A percentile compares a stretch with the other conserved stretches of the same genome.
phyloP scores from a whole-genome alignment of 2,113 vertebrate genomes.

The Typhlomys cinereus region DNA sequence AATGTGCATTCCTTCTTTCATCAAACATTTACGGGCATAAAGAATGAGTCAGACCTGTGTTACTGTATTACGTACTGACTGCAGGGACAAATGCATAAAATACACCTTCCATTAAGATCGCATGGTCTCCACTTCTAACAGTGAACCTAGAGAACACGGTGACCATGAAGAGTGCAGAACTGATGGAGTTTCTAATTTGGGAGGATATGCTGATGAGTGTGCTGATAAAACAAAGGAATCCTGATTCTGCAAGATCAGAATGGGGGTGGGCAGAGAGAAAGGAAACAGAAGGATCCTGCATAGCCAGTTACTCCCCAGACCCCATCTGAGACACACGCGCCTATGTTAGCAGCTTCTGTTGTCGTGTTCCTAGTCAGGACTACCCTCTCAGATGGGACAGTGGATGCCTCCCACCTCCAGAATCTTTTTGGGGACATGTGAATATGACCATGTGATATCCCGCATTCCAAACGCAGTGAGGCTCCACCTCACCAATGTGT shows the following conservation, averaged over 20 bases:
- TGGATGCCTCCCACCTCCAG: background rate
- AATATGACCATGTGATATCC: background rate
- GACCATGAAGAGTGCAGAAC: background rate
- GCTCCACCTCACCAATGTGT: background rate
- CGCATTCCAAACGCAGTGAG: background rate
- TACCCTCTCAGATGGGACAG: background rate
- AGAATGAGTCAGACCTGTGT: background rate
- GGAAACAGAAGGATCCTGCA: background rate
- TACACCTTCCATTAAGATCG: background rate
- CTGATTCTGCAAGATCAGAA: background rate
- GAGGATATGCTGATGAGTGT: background rate
- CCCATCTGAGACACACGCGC: background rate
- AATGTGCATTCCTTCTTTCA: background rate
- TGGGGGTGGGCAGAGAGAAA: background rate
- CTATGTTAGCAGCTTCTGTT: background rate
- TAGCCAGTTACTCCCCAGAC: background rate
- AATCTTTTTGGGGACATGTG: background rate
- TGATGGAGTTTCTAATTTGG: background rate
- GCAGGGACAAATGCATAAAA: background rate
- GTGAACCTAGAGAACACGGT: background rate
- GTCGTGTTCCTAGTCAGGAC: background rate
- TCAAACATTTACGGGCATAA: background rate
- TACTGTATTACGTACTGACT: background rate
- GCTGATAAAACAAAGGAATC: background rate
- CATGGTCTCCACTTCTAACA: background rate